phyloP scores from a whole-genome alignment of 2,113 vertebrate genomes.

The Alces alces region DNA sequence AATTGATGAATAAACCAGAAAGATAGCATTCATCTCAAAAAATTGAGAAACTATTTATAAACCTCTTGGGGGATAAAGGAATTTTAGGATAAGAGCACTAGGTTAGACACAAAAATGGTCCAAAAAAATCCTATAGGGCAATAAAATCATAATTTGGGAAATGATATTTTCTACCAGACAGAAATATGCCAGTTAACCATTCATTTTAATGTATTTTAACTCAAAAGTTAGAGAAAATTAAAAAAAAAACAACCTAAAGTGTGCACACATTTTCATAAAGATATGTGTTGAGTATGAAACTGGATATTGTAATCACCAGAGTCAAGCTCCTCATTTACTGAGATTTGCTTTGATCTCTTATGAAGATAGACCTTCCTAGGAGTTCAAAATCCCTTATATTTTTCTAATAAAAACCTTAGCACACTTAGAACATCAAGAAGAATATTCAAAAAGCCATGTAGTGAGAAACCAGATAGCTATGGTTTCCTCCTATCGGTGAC shows the following conservation, averaged over 20 bases:
- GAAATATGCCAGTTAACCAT: neutral
- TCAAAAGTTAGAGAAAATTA: neutral
- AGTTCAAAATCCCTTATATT: neutral
- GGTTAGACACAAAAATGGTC: neutral
- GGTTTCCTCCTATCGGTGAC: neutral
- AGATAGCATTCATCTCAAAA: neutral
- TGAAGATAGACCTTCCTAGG: neutral
- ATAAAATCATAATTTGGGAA: neutral
- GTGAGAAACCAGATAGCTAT: neutral
- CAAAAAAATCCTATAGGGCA: neutral
- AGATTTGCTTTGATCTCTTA: neutral
- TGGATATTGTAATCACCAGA: neutral
- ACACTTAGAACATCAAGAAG: neutral
- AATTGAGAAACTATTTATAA: neutral
- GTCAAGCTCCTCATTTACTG: neutral
- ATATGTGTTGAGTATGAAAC: neutral
- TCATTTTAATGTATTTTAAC: neutral
- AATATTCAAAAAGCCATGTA: neutral
- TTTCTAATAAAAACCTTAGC: neutral
- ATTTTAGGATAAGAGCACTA: neutral
- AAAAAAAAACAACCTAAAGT: neutral
- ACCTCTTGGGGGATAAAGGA: no score
- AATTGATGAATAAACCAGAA: neutral
- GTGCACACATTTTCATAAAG: neutral
- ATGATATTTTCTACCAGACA: neutral